Evolutionary conservation across 2,888 invertebrate genomes (phyloP), one percentile per base, ranked within the genome.

Genomic region (Halictus quadricinctus): DNA sequence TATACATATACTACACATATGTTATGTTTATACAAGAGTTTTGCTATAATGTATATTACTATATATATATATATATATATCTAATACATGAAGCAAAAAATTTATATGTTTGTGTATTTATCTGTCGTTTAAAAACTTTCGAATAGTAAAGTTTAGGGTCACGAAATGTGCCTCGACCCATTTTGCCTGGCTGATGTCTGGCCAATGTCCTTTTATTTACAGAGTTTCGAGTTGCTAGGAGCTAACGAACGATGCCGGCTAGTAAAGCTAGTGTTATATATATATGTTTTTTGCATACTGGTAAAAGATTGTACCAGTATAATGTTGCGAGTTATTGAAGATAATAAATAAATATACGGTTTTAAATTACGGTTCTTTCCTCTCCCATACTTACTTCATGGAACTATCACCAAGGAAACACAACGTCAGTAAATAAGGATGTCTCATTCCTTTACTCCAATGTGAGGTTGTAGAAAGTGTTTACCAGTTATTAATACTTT

Each of bases 1-100:
- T 12, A 21, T 41, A 69, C 41, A 64, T 64, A 64, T 29, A n/a
- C 10, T 58, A 64, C 18, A 64, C 29, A 77, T 50, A 72, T 78
- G 86, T 92, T 92, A 92, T 86, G 92, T 92, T 93, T 93, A 78
- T 93, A 92, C 88, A 82, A 87, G 66, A 89, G 79, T 89, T 92
- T 92, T 92, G 91, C 91, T 93, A 92, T 87, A 87, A 88, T 90
- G 81, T 89, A 90, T 90, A 87, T 84, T 76, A 79, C 78, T 36
- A 36, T 36, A 36, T 36, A 36, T 83, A 83, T 29, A 29, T 29
- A 29, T 29, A 29, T 83, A 83, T 79, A 80, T 76, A 77, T 64
- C 86, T 79, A 81, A 64, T 79, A 81, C 60, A 64, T 8, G 64
- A 29, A 64, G 36, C 29, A 64, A 15, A 64, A 76, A 60, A 74